These are phyloP conservation scores for Ischnura elegans DNA, from an alignment of 2,888 invertebrate species.

Conservation along the genomic window DNA sequence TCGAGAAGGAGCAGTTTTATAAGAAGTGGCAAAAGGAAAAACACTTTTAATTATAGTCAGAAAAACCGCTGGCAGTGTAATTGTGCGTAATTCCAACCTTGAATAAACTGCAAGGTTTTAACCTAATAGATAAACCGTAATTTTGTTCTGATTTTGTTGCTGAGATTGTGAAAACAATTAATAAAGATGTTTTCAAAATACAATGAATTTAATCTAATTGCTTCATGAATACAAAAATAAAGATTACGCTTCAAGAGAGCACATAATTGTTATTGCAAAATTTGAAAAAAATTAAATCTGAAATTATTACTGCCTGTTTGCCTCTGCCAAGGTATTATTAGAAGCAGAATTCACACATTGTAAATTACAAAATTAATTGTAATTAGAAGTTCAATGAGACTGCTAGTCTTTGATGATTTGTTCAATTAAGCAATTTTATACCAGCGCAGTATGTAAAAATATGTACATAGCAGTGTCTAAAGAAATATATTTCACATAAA, in stretches of 20 bases:
- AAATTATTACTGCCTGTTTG: conserved; percentile 53
- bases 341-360: conserved; percentile 23
- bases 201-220: conserved; percentile 58
- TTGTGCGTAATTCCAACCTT: conserved; percentile 41
- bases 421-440: conserved; percentile 63
- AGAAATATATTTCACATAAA: conserved; percentile 66
- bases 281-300: conserved; percentile 25
- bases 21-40: conserved; percentile 29
- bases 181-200: conserved; percentile 62
- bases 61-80: conserved; percentile 16
- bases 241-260: conserved; percentile 35
- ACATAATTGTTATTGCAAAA: conserved; percentile 48
- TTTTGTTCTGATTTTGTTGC: conserved; percentile 65
- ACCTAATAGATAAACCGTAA: conserved; percentile 53
- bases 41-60: conserved; percentile 29
- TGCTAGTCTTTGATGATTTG: conserved; percentile 45
- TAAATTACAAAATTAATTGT: conserved; percentile 59
- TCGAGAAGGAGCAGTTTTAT: conserved; percentile 33
- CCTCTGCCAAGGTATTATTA: conserved; percentile 62
- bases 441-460: conserved; percentile 59
- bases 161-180: conserved; percentile 62
- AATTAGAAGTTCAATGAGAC: conserved; percentile 44
- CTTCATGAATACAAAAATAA: conserved; percentile 33
- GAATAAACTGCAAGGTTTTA: not conserved
- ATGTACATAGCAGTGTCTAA: conserved; percentile 61